A percentile compares a stretch with the other conserved stretches of the same genome.
Evolutionary conservation across 2,113 vertebrate species (phyloP).

Genomic region (Prietella phreatophila): DNA sequence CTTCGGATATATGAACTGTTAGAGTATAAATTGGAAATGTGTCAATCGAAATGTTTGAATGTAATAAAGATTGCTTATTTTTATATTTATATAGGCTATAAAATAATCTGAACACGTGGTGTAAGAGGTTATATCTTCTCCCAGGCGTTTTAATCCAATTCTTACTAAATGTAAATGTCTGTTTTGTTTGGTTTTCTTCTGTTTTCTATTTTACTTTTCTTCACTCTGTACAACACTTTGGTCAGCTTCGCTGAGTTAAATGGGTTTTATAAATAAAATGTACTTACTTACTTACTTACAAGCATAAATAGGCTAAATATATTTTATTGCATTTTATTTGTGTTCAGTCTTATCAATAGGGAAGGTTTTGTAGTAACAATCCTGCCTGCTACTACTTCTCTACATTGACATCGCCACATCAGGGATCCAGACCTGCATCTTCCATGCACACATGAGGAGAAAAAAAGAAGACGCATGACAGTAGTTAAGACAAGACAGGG

Average conservation of each 20-base stretch:
- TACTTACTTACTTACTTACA: too few relatives aligned
- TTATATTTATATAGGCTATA: background rate
- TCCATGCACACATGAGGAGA: background rate
- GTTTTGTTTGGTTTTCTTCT: too few relatives aligned
- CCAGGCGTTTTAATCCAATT: too few relatives aligned
- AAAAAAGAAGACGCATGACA: background rate
- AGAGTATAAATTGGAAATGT: background rate
- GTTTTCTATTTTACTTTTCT: too few relatives aligned
- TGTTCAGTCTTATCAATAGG: background rate
- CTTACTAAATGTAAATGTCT: too few relatives aligned
- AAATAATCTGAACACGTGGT: background rate
- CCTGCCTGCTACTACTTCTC: background rate
- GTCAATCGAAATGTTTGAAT: background rate
- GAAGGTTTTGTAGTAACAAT: background rate
- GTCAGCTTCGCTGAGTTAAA: too few relatives aligned
- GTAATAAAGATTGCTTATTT: background rate
- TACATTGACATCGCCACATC: background rate
- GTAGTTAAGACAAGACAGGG: background rate
- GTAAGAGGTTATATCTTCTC: background rate
- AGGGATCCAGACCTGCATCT: background rate
- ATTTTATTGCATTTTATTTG: background rate
- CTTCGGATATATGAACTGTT: background rate
- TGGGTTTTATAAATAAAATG: too few relatives aligned
- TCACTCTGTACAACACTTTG: too few relatives aligned
- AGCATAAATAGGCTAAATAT: background rate